These are phyloP conservation scores for Imbricaverruca yamaguchii DNA, from an alignment of 2,888 invertebrate species.

Conservation along the genomic window DNA sequence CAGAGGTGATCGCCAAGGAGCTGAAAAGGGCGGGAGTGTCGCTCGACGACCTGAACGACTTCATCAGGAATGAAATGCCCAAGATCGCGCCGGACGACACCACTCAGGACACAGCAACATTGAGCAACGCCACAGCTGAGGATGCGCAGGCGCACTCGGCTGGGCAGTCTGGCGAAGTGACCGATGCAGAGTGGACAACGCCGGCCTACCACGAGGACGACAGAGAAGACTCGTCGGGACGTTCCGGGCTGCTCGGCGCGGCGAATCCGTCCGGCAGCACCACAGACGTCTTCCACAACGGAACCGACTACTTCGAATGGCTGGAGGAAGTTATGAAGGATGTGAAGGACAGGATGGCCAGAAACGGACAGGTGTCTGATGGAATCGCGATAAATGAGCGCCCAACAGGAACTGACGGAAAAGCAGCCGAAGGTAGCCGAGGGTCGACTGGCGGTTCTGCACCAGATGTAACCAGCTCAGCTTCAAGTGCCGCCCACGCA, in stretches of 20 bases:
- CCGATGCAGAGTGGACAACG: too few species aligned
- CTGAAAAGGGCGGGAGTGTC: background rate
- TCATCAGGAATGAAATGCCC: background rate
- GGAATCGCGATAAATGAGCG: background rate
- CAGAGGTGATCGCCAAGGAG: background rate
- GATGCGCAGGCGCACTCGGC: too few species aligned
- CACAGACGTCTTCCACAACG: background rate
- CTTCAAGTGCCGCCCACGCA: too few species aligned
- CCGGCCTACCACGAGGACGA: background rate
- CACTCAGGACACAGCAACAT: background rate
- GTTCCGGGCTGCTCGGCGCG: background rate
- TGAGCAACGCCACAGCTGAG: too few species aligned
- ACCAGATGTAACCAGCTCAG: too few species aligned
- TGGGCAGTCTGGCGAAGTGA: too few species aligned
- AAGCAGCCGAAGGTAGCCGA: background rate
- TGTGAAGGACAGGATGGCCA: background rate
- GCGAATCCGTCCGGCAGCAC: background rate
- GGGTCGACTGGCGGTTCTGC: background rate
- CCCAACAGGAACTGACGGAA: background rate
- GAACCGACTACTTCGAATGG: conserved; percentile 9
- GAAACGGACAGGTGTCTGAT: background rate
- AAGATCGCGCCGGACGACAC: background rate
- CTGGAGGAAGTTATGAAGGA: background rate
- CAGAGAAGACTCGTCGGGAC: background rate
- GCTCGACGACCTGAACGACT: background rate